Conservation (phyloP, 2,888 invertebrate genomes). For the Boloria selene region DNA sequence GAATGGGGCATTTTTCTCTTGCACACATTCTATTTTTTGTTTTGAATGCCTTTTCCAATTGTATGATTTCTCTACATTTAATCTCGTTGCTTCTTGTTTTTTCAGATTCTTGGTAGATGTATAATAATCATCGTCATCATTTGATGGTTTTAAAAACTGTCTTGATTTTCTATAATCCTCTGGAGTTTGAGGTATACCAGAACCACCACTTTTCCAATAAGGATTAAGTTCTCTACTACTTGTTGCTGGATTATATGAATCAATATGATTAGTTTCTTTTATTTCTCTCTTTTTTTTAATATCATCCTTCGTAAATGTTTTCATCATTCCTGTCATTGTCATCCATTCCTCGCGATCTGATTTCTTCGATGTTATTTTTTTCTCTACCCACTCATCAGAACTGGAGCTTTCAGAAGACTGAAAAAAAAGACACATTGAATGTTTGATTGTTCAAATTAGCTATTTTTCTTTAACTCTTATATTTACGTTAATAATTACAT, state of each 20-base stretch:
- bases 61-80: slow-evolving; percentile 29
- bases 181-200: slow-evolving; percentile 86
- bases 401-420: slow-evolving; percentile 55
- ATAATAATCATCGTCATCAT: slow-evolving; percentile 60
- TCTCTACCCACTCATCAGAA: slow-evolving; percentile 85
- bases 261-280: slow-evolving; percentile 77
- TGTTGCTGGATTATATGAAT: slow-evolving; percentile 86
- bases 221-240: slow-evolving; percentile 93
- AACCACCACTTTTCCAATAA: slow-evolving; percentile 95
- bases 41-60: slow-evolving; percentile 42
- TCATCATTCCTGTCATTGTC: slow-evolving; percentile 83
- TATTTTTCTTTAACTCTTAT: not conserved
- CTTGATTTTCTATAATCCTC: slow-evolving; percentile 63
- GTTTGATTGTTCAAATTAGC: not conserved
- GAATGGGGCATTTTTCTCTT: slow-evolving; percentile 7
- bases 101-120: slow-evolving; percentile 37
- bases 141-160: slow-evolving; percentile 67
- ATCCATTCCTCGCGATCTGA: slow-evolving; percentile 90
- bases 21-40: slow-evolving; percentile 22
- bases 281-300: slow-evolving; percentile 75
- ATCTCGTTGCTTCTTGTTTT: slow-evolving; percentile 19
- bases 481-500: slow-evolving; percentile 49
- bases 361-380: slow-evolving; percentile 46
- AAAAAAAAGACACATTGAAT: not conserved
- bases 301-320: slow-evolving; percentile 73